These are phyloP conservation scores for Pangasianodon hypophthalmus DNA, from an alignment of 2,113 vertebrate species.

Conservation along the genomic window DNA sequence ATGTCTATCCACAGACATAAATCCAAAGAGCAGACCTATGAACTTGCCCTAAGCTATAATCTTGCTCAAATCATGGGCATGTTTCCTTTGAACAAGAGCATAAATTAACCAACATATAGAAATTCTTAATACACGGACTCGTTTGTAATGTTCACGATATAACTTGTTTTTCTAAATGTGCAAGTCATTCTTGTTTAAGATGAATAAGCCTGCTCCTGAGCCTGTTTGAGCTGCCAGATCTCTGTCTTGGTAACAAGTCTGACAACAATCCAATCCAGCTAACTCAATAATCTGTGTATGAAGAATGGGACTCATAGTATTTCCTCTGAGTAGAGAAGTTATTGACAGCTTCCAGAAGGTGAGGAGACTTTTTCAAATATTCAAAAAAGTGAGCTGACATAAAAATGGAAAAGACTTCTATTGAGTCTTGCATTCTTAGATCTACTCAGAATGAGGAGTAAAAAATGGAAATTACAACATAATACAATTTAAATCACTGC, in stretches of 20 bases:
- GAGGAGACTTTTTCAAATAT: background rate
- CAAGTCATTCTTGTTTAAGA: background rate
- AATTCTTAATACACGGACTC: background rate
- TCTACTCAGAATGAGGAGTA: background rate
- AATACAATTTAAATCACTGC: background rate
- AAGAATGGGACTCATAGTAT: background rate
- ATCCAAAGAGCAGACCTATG: too few species aligned
- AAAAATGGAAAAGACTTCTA: background rate
- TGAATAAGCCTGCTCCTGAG: background rate
- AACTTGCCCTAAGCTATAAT: background rate
- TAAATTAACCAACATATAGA: background rate
- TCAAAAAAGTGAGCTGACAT: background rate
- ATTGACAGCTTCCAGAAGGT: background rate
- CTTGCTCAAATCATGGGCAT: background rate
- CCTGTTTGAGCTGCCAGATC: background rate
- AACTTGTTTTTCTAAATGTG: background rate
- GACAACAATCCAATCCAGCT: background rate
- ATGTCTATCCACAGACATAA: background rate
- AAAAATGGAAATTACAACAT: background rate
- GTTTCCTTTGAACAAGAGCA: background rate
- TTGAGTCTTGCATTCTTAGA: background rate
- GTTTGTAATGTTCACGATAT: background rate
- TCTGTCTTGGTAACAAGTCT: background rate
- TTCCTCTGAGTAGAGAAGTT: background rate
- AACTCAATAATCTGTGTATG: background rate